Conservation (phyloP, 1,140 invertebrate genomes). For the Pollicipes pollicipes region DNA sequence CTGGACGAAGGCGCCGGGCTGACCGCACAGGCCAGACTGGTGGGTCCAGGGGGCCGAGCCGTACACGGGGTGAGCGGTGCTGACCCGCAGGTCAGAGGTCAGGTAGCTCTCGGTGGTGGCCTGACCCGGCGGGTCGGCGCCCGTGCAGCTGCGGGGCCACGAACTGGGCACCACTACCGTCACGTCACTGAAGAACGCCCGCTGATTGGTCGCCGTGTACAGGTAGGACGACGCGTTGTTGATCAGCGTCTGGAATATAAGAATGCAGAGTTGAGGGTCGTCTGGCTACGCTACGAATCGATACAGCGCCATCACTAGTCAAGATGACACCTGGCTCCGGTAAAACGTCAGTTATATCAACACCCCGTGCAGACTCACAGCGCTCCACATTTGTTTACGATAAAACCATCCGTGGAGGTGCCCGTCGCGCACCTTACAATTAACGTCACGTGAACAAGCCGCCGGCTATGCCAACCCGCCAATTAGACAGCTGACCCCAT, state of each 20-base stretch:
- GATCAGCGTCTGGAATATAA: slow-evolving; percentile 13
- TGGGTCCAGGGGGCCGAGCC: slow-evolving; percentile 24
- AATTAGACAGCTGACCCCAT: not conserved
- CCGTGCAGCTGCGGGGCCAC: slow-evolving; percentile 14
- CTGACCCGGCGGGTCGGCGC: slow-evolving; percentile 9
- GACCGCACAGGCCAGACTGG: slow-evolving; percentile 24
- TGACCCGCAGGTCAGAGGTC: slow-evolving; percentile 13
- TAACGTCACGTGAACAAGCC: not conserved
- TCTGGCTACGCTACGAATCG: too few species aligned
- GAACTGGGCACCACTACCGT: slow-evolving; percentile 18
- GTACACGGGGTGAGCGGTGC: slow-evolving; percentile 18
- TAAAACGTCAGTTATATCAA: too few species aligned
- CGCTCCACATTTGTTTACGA: not conserved
- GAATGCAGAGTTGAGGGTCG: too few species aligned
- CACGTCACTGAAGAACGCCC: slow-evolving; percentile 18
- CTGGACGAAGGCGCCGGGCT: slow-evolving; percentile 22
- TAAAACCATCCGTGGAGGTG: not conserved
- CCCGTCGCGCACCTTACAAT: not conserved
- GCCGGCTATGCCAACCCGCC: not conserved
- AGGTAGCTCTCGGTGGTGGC: slow-evolving; percentile 13
- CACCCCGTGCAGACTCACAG: too few species aligned
- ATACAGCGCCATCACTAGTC: too few species aligned
- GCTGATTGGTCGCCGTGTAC: slow-evolving; percentile 17
- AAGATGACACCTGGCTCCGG: too few species aligned
- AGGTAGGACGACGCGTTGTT: slow-evolving; percentile 16